Percentiles rank a stretch among this genome's conserved stretches.
Evolutionary conservation across 2,888 invertebrate genomes (phyloP).

Genomic region (Sminthurides aquaticus): DNA sequence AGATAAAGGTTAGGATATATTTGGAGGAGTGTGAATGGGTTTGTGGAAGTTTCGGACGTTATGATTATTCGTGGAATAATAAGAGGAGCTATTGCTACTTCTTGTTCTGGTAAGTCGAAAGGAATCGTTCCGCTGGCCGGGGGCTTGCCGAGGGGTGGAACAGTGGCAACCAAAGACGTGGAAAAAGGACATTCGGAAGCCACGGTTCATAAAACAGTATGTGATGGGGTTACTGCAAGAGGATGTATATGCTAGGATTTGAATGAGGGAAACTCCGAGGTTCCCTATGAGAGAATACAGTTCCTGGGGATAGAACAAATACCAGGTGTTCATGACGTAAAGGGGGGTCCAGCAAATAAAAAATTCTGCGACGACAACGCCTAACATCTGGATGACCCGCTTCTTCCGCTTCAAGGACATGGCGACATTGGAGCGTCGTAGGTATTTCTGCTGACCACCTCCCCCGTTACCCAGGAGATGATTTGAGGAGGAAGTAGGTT

Average conservation of each 20-base stretch:
- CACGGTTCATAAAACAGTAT: constrained; percentile 62
- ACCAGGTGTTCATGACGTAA: constrained; percentile 56
- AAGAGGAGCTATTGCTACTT: constrained; percentile 25
- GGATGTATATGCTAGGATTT: constrained; percentile 56
- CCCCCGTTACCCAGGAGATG: constrained; percentile 3
- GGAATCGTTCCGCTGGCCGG: constrained; percentile 31
- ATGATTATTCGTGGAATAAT: not conserved
- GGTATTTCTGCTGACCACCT: constrained; percentile 7
- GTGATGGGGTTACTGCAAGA: constrained; percentile 63
- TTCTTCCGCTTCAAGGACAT: constrained; percentile 50
- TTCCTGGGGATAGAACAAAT: constrained; percentile 50
- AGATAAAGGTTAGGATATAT: too few relatives aligned
- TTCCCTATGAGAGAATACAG: constrained; percentile 51
- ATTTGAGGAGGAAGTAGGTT: constrained; percentile 5
- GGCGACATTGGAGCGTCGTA: constrained; percentile 49
- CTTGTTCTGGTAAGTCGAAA: constrained; percentile 34
- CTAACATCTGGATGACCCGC: constrained; percentile 58
- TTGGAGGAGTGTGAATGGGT: not conserved
- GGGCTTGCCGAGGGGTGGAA: constrained; percentile 11
- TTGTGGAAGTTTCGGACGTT: not conserved
- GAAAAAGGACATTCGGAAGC: constrained; percentile 58
- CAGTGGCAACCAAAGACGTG: constrained; percentile 54
- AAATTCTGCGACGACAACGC: constrained; percentile 56
- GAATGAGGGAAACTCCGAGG: constrained; percentile 53
- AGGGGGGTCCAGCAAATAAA: constrained; percentile 64